Evolutionary conservation across 2,797 vertebrate species (phyloP), one percentile per base, ranked within the genome.

Genomic region (Labroides dimidiatus): DNA sequence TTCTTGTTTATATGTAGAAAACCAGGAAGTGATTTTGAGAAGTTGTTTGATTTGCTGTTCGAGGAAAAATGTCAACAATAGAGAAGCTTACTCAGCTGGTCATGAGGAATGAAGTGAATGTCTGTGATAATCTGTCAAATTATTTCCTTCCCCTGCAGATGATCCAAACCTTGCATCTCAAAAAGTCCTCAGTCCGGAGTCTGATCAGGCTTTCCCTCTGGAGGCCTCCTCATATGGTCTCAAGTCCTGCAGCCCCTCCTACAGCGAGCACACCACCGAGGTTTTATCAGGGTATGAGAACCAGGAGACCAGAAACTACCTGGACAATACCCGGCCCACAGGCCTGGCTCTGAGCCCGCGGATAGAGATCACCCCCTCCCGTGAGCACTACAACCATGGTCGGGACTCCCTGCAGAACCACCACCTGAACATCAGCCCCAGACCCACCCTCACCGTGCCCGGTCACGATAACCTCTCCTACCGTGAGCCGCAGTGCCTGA

Each of bases 321-420:
- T 94, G 93, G 95, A 96, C 87, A 85, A 90, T 59, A 81, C 82
- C 86, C 95, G 91, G 78, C 90, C 95, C 30, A 77, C 86, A 17
- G 95, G 94, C 82, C 91, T 96, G 77, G 94, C 96, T 75, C 92
- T 96, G 73, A 99, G 98, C 91, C 98, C 98, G 58, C 95, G 97
- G 79, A 99, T 99, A 65, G 96, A 99, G 90, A 99, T 99, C 93
- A 99, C 97, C 53, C 97, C 96, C 20, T 99, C 96, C 82, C 95
- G 96, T 56, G 97, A 99, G 96, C 96, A 96, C 93, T 96, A 96
- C 91, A 95, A 89, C 86, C 95, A 96, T 86, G 94, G 91, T 49
- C 93, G 94, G 89, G 95, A 97, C 90, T 91, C 95, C 77, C 94
- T 96, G 91, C 95, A 96, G 79, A 96, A 94, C 91, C 96, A 95